Conservation (phyloP, 2,113 vertebrate genomes). For the Spea multiplicata region DNA sequence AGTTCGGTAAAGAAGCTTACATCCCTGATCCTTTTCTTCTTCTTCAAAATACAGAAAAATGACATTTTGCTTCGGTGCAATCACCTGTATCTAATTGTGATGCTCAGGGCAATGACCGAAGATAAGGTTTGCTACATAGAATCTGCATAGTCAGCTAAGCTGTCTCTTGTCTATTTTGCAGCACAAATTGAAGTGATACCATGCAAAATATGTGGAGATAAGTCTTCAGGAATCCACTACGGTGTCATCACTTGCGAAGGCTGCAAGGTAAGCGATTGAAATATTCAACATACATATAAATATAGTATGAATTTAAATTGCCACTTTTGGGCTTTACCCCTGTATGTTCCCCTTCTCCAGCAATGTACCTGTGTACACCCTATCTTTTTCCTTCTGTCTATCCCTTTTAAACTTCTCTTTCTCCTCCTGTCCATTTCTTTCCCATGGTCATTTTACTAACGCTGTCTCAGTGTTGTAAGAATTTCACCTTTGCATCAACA, state of each 20-base stretch:
- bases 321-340: no score
- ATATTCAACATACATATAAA: neutral
- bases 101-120: conserved; percentile 22
- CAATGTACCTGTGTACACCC: no score
- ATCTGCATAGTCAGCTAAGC: conserved; percentile 45
- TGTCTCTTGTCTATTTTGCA: conserved; percentile 65
- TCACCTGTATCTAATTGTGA: conserved; percentile 16
- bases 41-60: conserved; percentile 19
- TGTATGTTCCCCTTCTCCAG: no score
- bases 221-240: conserved; percentile 98
- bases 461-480: no score
- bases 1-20: conserved; percentile 8
- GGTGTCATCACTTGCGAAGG: conserved; percentile 99
- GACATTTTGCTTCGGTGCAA: conserved; percentile 22
- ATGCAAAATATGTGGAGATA: conserved; percentile 99
- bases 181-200: conserved; percentile 99
- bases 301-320: neutral
- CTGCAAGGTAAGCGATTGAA: conserved; percentile 84
- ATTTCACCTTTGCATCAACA: no score
- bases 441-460: no score
- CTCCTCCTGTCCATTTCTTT: no score
- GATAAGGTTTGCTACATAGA: conserved; percentile 10
- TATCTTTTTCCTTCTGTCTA: no score
- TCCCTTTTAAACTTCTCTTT: no score
- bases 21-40: conserved; percentile 1